phyloP scores from a whole-genome alignment of 2,888 invertebrate species.

The Spilosoma lubricipeda region DNA sequence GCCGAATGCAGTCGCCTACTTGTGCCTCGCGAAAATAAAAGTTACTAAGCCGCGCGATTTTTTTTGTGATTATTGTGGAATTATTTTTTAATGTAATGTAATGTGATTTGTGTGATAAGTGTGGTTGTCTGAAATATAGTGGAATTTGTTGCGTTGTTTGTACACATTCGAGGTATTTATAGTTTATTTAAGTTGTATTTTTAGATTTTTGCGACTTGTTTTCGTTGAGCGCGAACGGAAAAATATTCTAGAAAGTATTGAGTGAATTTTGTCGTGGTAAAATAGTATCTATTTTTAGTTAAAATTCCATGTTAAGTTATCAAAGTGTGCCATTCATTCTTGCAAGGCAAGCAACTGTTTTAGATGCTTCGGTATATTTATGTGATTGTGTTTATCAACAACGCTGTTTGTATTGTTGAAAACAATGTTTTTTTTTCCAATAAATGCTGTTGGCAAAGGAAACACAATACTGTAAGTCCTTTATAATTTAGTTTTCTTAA shows the following conservation, averaged over 20 bases:
- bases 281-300: not conserved
- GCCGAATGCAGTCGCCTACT: conserved; percentile 27
- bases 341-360: not conserved
- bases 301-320: not conserved
- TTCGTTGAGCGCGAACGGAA: not conserved
- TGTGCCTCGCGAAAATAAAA: conserved; percentile 27
- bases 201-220: conserved; percentile 14
- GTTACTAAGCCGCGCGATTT: conserved; percentile 4
- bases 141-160: not conserved
- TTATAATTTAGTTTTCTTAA: not conserved
- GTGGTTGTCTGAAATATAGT: conserved; percentile 8
- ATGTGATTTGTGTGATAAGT: not conserved
- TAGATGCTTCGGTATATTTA: not conserved
- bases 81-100: not conserved
- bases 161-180: conserved; percentile 9
- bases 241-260: conserved; percentile 8
- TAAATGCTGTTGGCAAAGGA: not conserved
- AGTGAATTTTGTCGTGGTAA: not conserved
- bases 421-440: not conserved
- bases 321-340: not conserved
- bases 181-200: conserved; percentile 11
- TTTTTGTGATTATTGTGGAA: not conserved
- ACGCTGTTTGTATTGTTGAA: not conserved
- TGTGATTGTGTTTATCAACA: not conserved
- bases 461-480: not conserved